Evolutionary conservation across 1,140 invertebrate species (phyloP).

Genomic region (Pantala flavescens): DNA sequence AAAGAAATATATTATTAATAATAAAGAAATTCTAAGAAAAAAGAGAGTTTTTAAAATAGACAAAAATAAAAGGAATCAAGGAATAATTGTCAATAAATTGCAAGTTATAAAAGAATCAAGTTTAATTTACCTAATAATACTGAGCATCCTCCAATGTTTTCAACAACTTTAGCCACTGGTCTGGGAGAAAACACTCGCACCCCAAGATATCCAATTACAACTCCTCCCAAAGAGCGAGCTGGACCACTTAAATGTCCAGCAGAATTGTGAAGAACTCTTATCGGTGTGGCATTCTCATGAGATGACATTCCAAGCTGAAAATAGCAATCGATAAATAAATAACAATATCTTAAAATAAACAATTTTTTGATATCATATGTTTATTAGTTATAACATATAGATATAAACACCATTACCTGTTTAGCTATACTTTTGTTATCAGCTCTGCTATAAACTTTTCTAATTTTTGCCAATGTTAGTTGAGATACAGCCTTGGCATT

Average conservation of each 20-base stretch:
- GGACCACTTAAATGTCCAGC: conserved; percentile 88
- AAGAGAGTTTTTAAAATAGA: too few species aligned
- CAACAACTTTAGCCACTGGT: conserved; percentile 86
- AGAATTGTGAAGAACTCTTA: conserved; percentile 90
- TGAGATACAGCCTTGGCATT: conserved; percentile 93
- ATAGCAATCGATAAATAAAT: too few species aligned
- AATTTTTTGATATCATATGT: too few species aligned
- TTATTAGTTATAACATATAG: background rate
- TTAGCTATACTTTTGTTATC: conserved; percentile 98
- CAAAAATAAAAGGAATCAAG: too few species aligned
- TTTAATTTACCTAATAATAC: conserved; percentile 62
- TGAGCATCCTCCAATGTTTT: conserved; percentile 92
- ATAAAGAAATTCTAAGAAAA: too few species aligned
- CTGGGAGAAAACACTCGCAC: conserved; percentile 90
- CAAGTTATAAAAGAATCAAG: too few species aligned
- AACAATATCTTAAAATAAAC: too few species aligned
- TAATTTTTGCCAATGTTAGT: conserved; percentile 89
- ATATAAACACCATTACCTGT: conserved; percentile 41
- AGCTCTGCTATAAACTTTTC: conserved; percentile 90
- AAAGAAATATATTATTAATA: too few species aligned
- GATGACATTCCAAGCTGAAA: conserved; percentile 84
- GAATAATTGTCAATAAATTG: too few species aligned
- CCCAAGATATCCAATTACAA: conserved; percentile 91
- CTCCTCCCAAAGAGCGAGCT: conserved; percentile 85
- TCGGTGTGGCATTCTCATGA: conserved; percentile 96